Evolutionary conservation across 2,113 vertebrate species (phyloP).

Genomic region (Spilogale gracilis): DNA sequence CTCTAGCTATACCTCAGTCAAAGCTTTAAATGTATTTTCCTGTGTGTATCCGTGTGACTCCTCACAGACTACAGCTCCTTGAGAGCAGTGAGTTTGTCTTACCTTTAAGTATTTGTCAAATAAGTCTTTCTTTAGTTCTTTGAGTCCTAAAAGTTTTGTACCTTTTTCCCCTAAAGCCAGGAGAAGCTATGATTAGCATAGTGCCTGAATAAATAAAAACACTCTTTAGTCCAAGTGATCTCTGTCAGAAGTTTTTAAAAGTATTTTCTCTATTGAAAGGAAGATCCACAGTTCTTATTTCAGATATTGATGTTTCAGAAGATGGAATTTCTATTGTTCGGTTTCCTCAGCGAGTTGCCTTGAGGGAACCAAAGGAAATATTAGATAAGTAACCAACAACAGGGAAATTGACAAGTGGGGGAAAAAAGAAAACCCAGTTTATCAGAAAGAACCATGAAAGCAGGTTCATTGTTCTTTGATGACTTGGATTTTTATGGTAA

Average conservation of each 20-base stretch:
- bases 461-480: background rate
- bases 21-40: background rate
- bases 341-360: background rate
- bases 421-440: background rate
- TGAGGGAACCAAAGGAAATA: background rate
- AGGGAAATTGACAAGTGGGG: background rate
- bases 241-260: background rate
- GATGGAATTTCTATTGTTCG: background rate
- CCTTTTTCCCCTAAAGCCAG: background rate
- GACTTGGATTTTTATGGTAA: background rate
- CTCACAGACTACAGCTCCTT: background rate
- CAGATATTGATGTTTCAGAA: background rate
- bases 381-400: background rate
- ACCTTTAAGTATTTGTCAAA: background rate
- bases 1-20: background rate
- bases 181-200: background rate
- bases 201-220: background rate
- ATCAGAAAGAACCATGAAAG: background rate
- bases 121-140: background rate
- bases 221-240: background rate
- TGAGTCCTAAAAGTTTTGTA: background rate
- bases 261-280: background rate
- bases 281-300: background rate
- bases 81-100: background rate
- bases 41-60: background rate